A percentile compares a stretch with the other conserved stretches of the same genome.
Conservation (phyloP, 1,140 invertebrate species). For the Adelges cooleyi region DNA sequence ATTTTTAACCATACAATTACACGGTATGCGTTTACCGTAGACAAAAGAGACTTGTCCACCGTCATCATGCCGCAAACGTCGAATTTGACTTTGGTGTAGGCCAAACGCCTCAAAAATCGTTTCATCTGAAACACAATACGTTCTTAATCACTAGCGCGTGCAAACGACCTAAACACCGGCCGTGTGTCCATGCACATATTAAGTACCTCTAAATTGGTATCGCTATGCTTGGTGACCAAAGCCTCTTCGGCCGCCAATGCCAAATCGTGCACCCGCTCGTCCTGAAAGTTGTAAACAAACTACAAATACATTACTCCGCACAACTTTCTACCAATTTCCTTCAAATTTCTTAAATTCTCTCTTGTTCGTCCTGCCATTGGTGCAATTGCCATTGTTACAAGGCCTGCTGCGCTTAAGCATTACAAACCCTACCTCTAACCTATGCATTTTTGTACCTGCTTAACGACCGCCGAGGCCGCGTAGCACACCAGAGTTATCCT, state of each 20-base stretch:
- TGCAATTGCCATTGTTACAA: no score
- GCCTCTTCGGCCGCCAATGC: background rate
- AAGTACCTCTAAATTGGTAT: background rate
- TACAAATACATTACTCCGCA: no score
- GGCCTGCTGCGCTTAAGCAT: no score
- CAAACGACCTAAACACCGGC: no score
- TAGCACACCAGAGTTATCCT: slow-evolving; percentile 14
- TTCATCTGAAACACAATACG: background rate
- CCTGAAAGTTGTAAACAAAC: slow-evolving; percentile 7
- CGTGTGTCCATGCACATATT: no score
- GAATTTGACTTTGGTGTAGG: background rate
- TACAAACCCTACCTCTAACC: no score
- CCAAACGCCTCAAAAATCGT: background rate
- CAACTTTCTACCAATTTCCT: no score
- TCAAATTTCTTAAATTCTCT: no score
- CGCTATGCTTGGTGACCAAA: background rate
- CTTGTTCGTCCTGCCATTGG: no score
- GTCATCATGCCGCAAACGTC: slow-evolving; percentile 15
- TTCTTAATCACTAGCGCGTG: background rate
- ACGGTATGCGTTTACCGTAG: no score
- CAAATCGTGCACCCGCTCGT: background rate
- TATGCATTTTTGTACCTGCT: no score
- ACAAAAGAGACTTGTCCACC: slow-evolving; percentile 5
- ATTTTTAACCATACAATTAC: no score
- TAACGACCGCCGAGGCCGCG: background rate